Conservation (phyloP, 1,140 invertebrate genomes). For the Planococcus citri region DNA sequence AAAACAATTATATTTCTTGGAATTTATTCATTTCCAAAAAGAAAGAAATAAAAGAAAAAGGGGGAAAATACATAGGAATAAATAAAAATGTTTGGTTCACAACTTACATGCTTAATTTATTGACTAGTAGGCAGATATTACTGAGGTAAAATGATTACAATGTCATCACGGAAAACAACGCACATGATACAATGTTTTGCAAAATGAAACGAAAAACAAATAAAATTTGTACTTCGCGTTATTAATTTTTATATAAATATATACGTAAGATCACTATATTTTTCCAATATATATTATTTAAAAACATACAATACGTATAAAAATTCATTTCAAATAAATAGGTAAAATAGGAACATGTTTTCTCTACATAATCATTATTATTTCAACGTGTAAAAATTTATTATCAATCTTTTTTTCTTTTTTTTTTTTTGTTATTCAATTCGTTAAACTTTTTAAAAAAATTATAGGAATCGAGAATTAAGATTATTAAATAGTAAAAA, state of each 20-base stretch:
- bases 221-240: neutral
- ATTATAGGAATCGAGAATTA: neutral
- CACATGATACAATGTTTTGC: neutral
- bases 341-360: neutral
- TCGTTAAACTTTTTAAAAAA: neutral
- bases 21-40: neutral
- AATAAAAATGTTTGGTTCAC: neutral
- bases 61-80: neutral
- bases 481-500: neutral
- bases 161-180: too few species aligned
- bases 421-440: neutral
- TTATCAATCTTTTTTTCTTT: neutral
- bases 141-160: neutral
- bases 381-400: too few species aligned
- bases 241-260: neutral
- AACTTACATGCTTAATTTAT: conserved; percentile 4
- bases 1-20: neutral
- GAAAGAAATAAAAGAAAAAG: too few species aligned
- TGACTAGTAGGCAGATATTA: neutral
- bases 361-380: too few species aligned
- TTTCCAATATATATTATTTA: too few species aligned
- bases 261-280: too few species aligned
- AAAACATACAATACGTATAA: neutral
- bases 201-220: neutral
- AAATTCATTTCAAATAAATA: neutral